These are phyloP conservation scores for Muntiacus muntjak DNA, from an alignment of 2,113 vertebrate species.

Conservation along the genomic window DNA sequence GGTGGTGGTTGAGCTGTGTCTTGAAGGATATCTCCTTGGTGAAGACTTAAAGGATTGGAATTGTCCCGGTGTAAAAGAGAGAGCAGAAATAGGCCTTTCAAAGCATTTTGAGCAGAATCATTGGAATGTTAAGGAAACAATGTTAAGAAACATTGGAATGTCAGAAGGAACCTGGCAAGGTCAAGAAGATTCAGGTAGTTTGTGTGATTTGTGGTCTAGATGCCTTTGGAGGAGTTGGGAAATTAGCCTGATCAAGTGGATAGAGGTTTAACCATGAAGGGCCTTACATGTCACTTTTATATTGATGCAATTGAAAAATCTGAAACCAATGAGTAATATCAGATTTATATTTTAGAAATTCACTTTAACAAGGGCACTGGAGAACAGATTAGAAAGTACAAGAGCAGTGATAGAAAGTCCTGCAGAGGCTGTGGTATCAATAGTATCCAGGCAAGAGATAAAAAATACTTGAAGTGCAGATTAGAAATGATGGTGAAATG, in stretches of 20 bases:
- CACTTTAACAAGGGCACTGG: background rate
- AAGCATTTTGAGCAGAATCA: background rate
- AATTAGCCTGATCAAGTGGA: background rate
- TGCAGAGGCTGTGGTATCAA: background rate
- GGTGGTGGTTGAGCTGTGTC: background rate
- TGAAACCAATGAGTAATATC: background rate
- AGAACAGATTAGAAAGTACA: background rate
- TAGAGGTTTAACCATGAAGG: background rate
- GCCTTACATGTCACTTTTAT: background rate
- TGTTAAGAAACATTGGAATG: too few relatives aligned
- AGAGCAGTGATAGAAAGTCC: background rate
- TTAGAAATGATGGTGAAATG: background rate
- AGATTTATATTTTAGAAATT: constrained; percentile 30
- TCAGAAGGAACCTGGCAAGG: background rate
- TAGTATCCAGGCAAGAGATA: background rate
- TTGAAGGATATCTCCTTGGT: background rate
- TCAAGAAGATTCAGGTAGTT: background rate
- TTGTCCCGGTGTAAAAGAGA: background rate
- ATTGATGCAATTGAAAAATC: constrained; percentile 14
- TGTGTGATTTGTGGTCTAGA: background rate
- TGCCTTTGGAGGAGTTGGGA: background rate
- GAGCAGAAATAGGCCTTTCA: background rate
- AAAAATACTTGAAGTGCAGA: background rate
- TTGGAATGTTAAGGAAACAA: background rate
- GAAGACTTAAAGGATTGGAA: background rate